Base-by-base conservation (phyloP, 2,113 vertebrate species). In the Pseudonaja textilis region DNA sequence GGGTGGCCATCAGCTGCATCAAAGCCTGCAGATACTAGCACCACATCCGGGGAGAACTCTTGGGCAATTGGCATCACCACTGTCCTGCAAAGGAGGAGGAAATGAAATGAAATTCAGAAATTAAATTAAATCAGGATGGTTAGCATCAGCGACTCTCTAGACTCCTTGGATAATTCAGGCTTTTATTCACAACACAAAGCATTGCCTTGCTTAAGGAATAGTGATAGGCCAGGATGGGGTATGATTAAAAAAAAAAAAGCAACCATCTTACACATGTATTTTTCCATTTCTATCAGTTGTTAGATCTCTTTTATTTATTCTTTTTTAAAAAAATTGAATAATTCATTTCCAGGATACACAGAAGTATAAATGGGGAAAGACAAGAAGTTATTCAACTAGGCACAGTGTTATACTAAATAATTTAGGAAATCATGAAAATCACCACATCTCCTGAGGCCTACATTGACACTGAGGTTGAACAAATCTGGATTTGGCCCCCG, bases 11-110 rank as follows among this genome's bases (percentile, higher is more conserved):
- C 98, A 0, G 98, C 98, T 1, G 99, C 98, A 42, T 99, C 98
- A 74, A 99, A 99, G 69, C 99, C 99, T 0, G 99, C 98, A 0
- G 99, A 99, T 87, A 99, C 99, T 94, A 99, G 97, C 95, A 99
- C 98, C 96, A 99, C 96, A 1, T 99, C 98, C 0, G 99, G 99
- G 74, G 97, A 98, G 94, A 99, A 99, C 96, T 99, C 98, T 0
- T 97, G 98, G 22, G 99, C 99, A 0, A 99, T 98, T 0, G 99
- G 99, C 98, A 99, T 99, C 97, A 99, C 99, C 92, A 99, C 98
- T 0, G 97, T 98, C 97, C 99, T 99, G 96, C 3, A 57, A 61
- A 69, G 88, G 90, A 1, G 1, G 52, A 3, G 95, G 26, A 61
- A 29, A 69, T 69, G 0, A 34, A 69, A 69, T 69, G 5, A 69